Percentiles rank a stretch among this genome's conserved stretches.
Evolutionary conservation across 1,140 invertebrate genomes (phyloP).

Genomic region (Lepidotrigona ventralis): DNA sequence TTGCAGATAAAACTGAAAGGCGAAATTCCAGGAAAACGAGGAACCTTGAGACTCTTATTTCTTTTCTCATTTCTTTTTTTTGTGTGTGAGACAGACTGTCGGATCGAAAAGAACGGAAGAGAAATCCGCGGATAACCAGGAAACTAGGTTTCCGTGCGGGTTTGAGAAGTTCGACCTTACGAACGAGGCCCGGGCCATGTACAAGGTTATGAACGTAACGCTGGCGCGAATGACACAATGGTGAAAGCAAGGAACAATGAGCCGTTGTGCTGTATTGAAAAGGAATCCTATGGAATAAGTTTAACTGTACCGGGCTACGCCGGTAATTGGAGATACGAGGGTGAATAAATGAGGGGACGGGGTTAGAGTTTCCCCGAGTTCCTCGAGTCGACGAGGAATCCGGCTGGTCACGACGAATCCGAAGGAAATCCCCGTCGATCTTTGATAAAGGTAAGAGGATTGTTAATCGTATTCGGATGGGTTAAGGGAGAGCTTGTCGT

Average conservation of each 20-base stretch:
- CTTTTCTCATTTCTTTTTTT: no score
- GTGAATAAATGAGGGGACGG: slow-evolving; percentile 23
- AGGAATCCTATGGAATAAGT: slow-evolving; percentile 25
- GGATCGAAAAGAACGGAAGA: neutral
- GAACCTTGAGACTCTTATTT: neutral
- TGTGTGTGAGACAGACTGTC: neutral
- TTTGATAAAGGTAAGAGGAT: neutral
- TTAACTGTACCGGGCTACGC: slow-evolving; percentile 14
- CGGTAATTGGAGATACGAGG: slow-evolving; percentile 36
- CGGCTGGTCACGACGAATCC: neutral
- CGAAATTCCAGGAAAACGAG: neutral
- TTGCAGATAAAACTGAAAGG: neutral
- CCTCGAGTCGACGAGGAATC: neutral
- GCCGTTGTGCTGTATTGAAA: neutral
- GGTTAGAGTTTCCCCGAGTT: neutral
- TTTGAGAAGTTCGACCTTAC: no score
- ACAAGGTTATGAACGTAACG: slow-evolving; percentile 25
- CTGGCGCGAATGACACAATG: slow-evolving; percentile 19
- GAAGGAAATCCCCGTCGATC: neutral
- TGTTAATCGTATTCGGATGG: neutral
- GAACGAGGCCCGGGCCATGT: neutral
- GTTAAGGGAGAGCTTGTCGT: neutral
- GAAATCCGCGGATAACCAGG: neutral
- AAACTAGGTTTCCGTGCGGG: neutral
- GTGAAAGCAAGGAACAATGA: slow-evolving; percentile 17